These are phyloP conservation scores for Eubasilissa regina DNA, from an alignment of 1,140 invertebrate genomes.

Conservation along the genomic window DNA sequence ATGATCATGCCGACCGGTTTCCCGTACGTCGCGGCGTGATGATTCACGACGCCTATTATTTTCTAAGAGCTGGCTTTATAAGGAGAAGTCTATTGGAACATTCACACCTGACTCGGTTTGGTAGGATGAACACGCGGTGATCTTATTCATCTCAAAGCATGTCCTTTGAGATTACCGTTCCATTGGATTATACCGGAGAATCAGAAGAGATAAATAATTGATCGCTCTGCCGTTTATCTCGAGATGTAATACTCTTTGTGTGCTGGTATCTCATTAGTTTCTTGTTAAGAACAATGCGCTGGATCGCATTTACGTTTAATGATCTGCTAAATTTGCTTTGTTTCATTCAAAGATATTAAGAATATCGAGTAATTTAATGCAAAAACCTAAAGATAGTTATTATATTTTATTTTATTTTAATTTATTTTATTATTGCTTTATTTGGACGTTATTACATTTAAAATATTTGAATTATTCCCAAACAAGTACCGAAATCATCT, in stretches of 20 bases:
- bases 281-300: not conserved
- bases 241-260: not conserved
- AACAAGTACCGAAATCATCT: too few relatives aligned
- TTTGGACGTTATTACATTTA: too few relatives aligned
- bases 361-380: too few relatives aligned
- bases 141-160: not conserved
- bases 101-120: conserved; percentile 27
- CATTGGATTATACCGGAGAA: not conserved
- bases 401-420: too few relatives aligned
- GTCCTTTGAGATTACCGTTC: conserved; percentile 8
- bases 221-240: conserved; percentile 1
- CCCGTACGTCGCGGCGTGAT: not conserved
- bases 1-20: not conserved
- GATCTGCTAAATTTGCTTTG: not conserved
- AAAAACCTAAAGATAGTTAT: too few relatives aligned
- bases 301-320: not conserved
- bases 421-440: too few relatives aligned
- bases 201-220: not conserved
- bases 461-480: too few relatives aligned
- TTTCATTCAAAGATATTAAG: too few relatives aligned
- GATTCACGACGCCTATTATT: conserved; percentile 16
- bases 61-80: conserved; percentile 35
- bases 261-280: conserved; percentile 7
- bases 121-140: not conserved
- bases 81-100: conserved; percentile 30